Conservation (phyloP, 2,797 vertebrate genomes). For the Mormyrops boulengeri region DNA sequence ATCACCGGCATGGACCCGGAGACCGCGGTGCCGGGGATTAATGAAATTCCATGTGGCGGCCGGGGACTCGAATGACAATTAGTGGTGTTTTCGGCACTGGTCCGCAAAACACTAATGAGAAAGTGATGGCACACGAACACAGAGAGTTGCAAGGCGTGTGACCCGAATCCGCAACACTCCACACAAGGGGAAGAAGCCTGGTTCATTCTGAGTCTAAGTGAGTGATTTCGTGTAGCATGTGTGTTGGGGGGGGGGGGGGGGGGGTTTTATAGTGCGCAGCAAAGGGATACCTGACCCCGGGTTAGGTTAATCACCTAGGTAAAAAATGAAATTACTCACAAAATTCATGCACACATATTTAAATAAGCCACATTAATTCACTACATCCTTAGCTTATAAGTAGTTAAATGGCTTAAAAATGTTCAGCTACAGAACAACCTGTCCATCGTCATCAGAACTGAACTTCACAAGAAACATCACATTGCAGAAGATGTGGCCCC, state of each 20-base stretch:
- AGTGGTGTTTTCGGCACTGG: background rate
- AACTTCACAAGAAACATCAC: background rate
- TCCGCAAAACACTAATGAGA: slow-evolving; percentile 17
- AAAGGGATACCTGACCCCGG: background rate
- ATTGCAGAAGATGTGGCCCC: background rate
- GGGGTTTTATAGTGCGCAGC: background rate
- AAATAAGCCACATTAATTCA: background rate
- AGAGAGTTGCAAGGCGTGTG: slow-evolving; percentile 4
- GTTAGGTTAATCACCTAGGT: background rate
- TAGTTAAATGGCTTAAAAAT: background rate
- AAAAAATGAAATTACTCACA: background rate
- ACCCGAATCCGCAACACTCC: slow-evolving; percentile 8
- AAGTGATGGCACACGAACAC: background rate
- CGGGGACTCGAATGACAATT: slow-evolving; percentile 18
- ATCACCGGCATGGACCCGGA: background rate
- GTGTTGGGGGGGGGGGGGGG: background rate
- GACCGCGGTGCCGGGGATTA: background rate
- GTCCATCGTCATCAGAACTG: background rate
- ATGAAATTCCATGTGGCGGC: slow-evolving; percentile 5
- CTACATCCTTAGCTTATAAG: background rate
- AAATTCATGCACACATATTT: background rate
- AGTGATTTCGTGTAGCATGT: background rate
- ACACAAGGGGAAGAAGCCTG: background rate
- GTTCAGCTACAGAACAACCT: background rate
- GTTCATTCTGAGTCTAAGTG: background rate